Evolutionary conservation across 2,888 invertebrate species (phyloP), one percentile per base, ranked within the genome.

Genomic region (Drosophila robusta): DNA sequence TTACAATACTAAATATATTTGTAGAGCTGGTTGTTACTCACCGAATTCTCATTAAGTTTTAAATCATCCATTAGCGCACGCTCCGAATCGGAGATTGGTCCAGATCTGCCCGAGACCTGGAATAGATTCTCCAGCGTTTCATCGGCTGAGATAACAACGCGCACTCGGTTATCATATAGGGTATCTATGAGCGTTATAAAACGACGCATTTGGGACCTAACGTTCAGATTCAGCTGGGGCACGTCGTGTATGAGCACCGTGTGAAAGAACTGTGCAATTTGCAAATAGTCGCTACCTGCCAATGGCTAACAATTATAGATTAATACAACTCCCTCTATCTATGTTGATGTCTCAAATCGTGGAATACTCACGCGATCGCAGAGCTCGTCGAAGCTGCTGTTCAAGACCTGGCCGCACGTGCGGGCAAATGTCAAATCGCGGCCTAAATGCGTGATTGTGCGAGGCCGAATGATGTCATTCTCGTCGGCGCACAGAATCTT

Each of bases 121-220:
- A 99, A 98, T 39, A 99, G 93, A 65, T 95, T 92, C 63, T 95
- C 95, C 50, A 96, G 94, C 4, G 96, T 95, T 56, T 94, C 95
- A 77, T 96, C 96, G 0, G 98, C 96, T 9, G 96, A 96, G 82
- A 98, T 95, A 0, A 99, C 96, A 42, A 99, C 94, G 90, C 95
- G 93, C 67, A 98, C 97, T 93, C 95, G 95, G 90, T 97, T 96
- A 92, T 99, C 99, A 91, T 99, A 99, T 9, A 99, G 93, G 0
- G 98, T 98, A 92, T 99, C 99, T 81, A 99, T 98, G 14, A 99
- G 94, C 0, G 98, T 98, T 70, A 99, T 99, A 91, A 99, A 99
- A 75, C 99, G 94, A 88, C 99, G 94, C 54, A 98, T 95, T 92
- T 97, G 97, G n/a, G 97, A 97, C 91, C 97, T 95, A 45, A 95